Evolutionary conservation across 2,113 vertebrate species (phyloP), one percentile per base, ranked within the genome.

Genomic region (Solenodon paradoxus): DNA sequence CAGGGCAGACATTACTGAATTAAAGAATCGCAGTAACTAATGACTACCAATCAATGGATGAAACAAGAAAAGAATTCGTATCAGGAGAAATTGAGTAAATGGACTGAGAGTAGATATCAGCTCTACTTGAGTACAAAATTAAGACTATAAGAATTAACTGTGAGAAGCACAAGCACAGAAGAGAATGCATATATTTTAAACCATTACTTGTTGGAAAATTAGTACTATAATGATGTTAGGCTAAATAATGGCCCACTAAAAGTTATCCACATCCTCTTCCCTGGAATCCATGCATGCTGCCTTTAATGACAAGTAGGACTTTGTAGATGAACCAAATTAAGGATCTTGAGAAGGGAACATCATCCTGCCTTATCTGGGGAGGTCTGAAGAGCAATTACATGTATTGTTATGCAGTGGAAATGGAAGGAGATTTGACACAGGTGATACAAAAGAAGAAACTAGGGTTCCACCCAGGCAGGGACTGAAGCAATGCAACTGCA

Each of bases 401-500:
- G 8, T 51, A 38, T 40, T 77, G 42, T 64, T 55, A n/a, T 5
- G 26, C 40, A 35, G 17, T 5, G 53, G 74, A 42, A 8, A 17
- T 7, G 64, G 45, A 32, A 12, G 57, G 47, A 66, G 47, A 42
- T 30, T 19, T 26, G 30, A 24, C 42, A 24, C 30, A 12, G 26
- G 26, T 24, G 26, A 24, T 13, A 63, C 72, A 42, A 26, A 59
- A 64, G 17, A 19, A 49, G 42, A 75, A 49, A 28, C n/a, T n/a
- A 51, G 63, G 86, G 2, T n/a, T 63, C 71, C 71, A 49, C n/a
- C 63, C 42, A 40, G 45, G n/a, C 24, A 63, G 71, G 9, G 4
- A 32, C 17, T 24, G 28, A 15, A 68, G 19, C 8, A 17, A 63
- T 0, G 0, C 2, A 15, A 17, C n/a, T 11, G 22, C 35, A 63